Base-by-base conservation (phyloP, 2,888 invertebrate species). In the Erynnis tages region DNA sequence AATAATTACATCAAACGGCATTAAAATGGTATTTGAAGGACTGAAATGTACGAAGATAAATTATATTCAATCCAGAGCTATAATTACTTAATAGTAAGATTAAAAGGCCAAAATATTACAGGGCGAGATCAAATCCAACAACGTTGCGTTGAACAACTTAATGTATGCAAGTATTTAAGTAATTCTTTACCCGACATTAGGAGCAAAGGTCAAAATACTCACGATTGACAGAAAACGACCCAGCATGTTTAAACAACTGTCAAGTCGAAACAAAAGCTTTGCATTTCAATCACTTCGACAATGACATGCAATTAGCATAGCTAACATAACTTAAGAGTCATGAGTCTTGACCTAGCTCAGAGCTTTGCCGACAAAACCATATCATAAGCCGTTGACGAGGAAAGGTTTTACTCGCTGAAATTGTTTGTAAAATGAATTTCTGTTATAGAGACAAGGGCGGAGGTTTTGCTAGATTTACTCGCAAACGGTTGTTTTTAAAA, bases 291-390 rank as follows among this genome's bases (percentile, higher is more conserved):
- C 23, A 37, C 17, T 27, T 17, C 13, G 37, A 37, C 37, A 47
- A 17, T 37, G 37, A 47, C 27, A 17, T 10, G 34, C 45, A 34
- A 34, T 45, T 45, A 45, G 34, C 45, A 47, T 47, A 47, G 46
- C 27, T 37, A 37, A 47, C 35, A 25, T n/a, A n/a, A 47, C 47
- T 19, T 11, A 29, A 37, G 37, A 37, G 34, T 45, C 45, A 45
- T 32, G 44, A 32, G 34, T 34, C 13, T 45, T 45, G 23, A 45
- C 45, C 23, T 45, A 14, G 16, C 34, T 23, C 32, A 23, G 6
- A 8, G 21, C 8, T 5, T n/a, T 29, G 10, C 6, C 3, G 6
- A 41, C 17, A 21, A 3, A 27, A 23, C 17, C 16, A 23, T 17
- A 21, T 11, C 4, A 30, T 13, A 2, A 14, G 6, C n/a, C n/a